Evolutionary conservation across 1,140 invertebrate genomes (phyloP).

Genomic region (Caenorhabditis briggsae): DNA sequence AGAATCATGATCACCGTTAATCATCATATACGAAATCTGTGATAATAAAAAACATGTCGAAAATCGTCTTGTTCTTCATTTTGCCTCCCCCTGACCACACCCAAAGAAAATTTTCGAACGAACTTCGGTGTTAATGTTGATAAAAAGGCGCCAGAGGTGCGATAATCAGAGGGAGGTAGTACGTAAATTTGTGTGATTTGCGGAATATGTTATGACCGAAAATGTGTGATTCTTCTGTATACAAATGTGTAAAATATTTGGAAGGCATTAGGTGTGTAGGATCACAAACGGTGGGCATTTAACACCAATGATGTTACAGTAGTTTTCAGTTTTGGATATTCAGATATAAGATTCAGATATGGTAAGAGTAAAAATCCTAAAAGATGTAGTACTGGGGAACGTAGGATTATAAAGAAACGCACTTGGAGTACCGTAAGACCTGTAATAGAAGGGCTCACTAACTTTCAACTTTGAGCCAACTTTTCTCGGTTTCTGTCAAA

Average conservation of each 20-base stretch:
- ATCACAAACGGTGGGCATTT: constrained; percentile 15
- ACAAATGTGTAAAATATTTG: constrained; percentile 10
- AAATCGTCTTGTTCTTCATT: background rate
- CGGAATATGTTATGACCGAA: background rate
- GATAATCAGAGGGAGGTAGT: background rate
- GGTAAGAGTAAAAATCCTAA: too few species aligned
- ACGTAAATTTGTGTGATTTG: constrained; percentile 48
- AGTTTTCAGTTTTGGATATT: background rate
- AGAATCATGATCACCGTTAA: constrained; percentile 5
- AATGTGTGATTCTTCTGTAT: background rate
- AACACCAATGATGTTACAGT: background rate
- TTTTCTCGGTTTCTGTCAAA: too few species aligned
- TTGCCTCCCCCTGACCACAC: background rate
- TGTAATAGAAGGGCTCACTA: too few species aligned
- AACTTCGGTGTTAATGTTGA: background rate
- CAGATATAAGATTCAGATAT: too few species aligned
- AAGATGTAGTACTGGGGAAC: too few species aligned
- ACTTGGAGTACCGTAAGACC: too few species aligned
- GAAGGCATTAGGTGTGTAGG: background rate
- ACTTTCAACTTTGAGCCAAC: too few species aligned
- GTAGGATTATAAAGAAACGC: too few species aligned
- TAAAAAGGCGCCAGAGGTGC: background rate
- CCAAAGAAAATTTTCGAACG: constrained; percentile 31
- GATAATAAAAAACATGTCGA: constrained; percentile 36
- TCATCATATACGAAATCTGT: constrained; percentile 14